Conservation (phyloP, 2,797 vertebrate species). For the Hyperoplus immaculatus region DNA sequence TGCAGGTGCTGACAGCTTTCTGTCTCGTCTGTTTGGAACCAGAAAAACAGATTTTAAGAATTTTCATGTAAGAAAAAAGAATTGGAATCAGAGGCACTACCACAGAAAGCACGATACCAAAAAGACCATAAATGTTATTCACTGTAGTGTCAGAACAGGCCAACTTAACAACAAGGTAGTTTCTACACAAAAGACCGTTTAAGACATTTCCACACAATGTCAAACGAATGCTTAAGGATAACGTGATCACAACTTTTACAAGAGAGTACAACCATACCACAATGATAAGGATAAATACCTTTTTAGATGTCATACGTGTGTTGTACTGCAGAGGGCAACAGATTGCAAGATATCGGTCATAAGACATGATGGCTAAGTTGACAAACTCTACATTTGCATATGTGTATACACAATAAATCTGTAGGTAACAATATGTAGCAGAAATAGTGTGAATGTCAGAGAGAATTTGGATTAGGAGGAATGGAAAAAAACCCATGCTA, state of each 20-base stretch:
- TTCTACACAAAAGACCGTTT: constrained; percentile 43
- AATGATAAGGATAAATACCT: neutral
- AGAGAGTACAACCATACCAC: neutral
- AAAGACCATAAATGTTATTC: constrained; percentile 39
- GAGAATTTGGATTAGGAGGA: constrained; percentile 24
- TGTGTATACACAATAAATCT: neutral
- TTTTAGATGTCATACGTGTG: neutral
- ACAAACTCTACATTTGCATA: neutral
- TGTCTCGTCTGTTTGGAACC: too few species aligned
- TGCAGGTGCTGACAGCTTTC: too few species aligned
- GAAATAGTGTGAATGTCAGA: constrained; percentile 38
- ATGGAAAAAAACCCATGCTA: constrained; percentile 28
- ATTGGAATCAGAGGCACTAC: neutral
- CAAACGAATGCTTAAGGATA: neutral
- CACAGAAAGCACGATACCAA: neutral
- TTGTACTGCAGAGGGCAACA: constrained; percentile 50
- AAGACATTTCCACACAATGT: constrained; percentile 48
- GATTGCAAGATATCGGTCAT: constrained; percentile 50
- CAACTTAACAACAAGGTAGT: constrained; percentile 41
- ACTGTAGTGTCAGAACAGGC: constrained; percentile 39
- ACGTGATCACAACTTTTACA: neutral
- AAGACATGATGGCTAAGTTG: constrained; percentile 44
- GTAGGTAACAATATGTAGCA: constrained; percentile 12
- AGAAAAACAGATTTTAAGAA: too few species aligned
- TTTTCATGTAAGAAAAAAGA: too few species aligned